Evolutionary conservation across 2,797 vertebrate genomes (phyloP).

Genomic region (Anguilla marmorata): DNA sequence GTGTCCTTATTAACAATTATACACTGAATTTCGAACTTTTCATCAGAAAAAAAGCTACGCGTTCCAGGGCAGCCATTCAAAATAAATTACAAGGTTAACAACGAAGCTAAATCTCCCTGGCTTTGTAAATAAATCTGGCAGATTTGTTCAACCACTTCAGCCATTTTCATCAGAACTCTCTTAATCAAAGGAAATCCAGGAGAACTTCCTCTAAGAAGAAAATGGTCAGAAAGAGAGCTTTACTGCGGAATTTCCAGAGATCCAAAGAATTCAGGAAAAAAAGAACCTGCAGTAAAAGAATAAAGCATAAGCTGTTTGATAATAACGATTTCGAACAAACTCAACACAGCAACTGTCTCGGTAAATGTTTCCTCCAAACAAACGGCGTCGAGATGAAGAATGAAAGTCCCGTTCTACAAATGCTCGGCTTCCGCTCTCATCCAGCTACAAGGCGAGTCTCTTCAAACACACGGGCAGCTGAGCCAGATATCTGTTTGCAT

Average conservation of each 20-base stretch:
- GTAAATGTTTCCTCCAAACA: constrained; percentile 48
- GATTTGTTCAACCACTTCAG: constrained; percentile 20
- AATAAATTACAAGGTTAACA: constrained; percentile 46
- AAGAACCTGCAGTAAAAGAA: background rate
- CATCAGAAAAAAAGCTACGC: background rate
- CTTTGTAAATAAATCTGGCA: constrained; percentile 52
- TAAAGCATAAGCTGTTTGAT: constrained; percentile 50
- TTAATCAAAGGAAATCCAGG: constrained; percentile 56
- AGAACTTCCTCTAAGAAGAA: constrained; percentile 40
- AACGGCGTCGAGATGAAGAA: constrained; percentile 55
- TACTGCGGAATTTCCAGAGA: constrained; percentile 58
- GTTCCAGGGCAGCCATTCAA: constrained; percentile 47
- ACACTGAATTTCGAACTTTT: background rate
- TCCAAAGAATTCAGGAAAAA: constrained; percentile 28
- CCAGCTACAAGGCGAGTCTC: constrained; percentile 61
- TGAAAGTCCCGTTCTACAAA: constrained; percentile 57
- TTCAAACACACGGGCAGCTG: constrained; percentile 52
- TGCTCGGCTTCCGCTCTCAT: constrained; percentile 59
- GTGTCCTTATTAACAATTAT: background rate
- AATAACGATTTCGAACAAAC: constrained; percentile 49
- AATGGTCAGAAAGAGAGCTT: constrained; percentile 45
- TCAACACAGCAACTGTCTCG: constrained; percentile 45
- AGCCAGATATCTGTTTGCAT: constrained; percentile 56
- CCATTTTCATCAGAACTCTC: constrained; percentile 51
- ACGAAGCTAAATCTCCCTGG: constrained; percentile 33